Percentiles rank a stretch among this genome's conserved stretches.
These are phyloP conservation scores for Apocheima hispidaria DNA, from an alignment of 2,888 invertebrate genomes.

Conservation along the genomic window DNA sequence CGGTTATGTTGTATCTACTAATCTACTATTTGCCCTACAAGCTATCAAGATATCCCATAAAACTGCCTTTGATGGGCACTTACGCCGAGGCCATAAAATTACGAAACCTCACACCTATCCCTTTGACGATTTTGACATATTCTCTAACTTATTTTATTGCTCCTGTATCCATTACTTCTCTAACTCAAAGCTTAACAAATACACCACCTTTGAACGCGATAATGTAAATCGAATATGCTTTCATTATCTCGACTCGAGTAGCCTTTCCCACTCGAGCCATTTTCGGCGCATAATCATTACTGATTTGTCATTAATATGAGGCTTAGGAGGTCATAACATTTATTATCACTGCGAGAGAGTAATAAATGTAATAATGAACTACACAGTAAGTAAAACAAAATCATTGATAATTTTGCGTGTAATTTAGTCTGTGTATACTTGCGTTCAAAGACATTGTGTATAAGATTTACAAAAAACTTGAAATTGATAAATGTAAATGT, in stretches of 20 bases:
- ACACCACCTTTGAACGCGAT: slow-evolving; percentile 32
- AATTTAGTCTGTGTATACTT: background rate
- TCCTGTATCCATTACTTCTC: slow-evolving; percentile 39
- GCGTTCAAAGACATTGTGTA: background rate
- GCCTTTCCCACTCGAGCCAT: slow-evolving; percentile 14
- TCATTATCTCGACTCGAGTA: slow-evolving; percentile 19
- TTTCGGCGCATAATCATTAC: slow-evolving; percentile 44
- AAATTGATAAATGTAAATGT: no score
- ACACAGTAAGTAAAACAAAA: slow-evolving; percentile 27
- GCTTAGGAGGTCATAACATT: slow-evolving; percentile 59
- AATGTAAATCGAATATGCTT: slow-evolving; percentile 25
- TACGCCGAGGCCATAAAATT: slow-evolving; percentile 63
- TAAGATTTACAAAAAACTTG: no score
- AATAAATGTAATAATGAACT: slow-evolving; percentile 49
- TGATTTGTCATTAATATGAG: slow-evolving; percentile 59
- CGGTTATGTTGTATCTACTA: slow-evolving; percentile 13
- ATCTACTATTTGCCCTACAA: slow-evolving; percentile 38
- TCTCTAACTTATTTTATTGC: slow-evolving; percentile 40
- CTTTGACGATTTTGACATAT: slow-evolving; percentile 43
- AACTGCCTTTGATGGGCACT: slow-evolving; percentile 68
- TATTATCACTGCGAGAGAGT: slow-evolving; percentile 42
- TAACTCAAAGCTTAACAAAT: slow-evolving; percentile 41
- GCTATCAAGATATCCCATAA: slow-evolving; percentile 54
- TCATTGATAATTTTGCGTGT: slow-evolving; percentile 24
- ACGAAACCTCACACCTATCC: slow-evolving; percentile 45